Evolutionary conservation across 2,888 invertebrate species (phyloP).

Genomic region (Andrena praecox): DNA sequence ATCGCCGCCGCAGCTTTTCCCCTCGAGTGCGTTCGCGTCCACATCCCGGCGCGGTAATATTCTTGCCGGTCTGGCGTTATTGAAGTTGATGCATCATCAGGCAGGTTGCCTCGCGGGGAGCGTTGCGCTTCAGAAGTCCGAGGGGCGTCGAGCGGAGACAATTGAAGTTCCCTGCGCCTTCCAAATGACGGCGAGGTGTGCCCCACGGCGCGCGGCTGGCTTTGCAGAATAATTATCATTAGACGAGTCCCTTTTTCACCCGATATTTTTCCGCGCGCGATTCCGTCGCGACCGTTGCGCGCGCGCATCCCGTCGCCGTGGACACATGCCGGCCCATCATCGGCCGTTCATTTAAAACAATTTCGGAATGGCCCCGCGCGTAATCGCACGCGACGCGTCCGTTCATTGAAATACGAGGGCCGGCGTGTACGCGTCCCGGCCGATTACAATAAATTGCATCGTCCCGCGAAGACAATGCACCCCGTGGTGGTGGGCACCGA

Average conservation of each 20-base stretch:
- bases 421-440: conserved; percentile 46
- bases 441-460: conserved; percentile 72
- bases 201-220: conserved; percentile 22
- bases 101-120: neutral
- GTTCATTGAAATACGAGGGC: conserved; percentile 61
- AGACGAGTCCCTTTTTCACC: neutral
- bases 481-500: neutral
- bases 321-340: conserved; percentile 21
- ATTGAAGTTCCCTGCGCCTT: conserved; percentile 12
- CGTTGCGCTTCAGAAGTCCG: conserved; percentile 15
- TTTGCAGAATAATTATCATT: conserved; percentile 39
- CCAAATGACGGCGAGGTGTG: neutral
- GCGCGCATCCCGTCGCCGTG: neutral
- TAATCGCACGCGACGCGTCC: conserved; percentile 42
- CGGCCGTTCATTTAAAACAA: conserved; percentile 54
- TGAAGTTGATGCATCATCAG: conserved; percentile 39
- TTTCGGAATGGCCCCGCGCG: conserved; percentile 32
- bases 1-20: conserved; percentile 39
- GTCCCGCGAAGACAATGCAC: conserved; percentile 70
- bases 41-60: conserved; percentile 10
- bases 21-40: conserved; percentile 37
- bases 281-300: neutral
- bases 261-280: conserved; percentile 7
- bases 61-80: neutral
- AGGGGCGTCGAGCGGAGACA: conserved; percentile 11